Evolutionary conservation across 1,140 invertebrate species (phyloP).

Genomic region (Mycetomoellerius zeteki): DNA sequence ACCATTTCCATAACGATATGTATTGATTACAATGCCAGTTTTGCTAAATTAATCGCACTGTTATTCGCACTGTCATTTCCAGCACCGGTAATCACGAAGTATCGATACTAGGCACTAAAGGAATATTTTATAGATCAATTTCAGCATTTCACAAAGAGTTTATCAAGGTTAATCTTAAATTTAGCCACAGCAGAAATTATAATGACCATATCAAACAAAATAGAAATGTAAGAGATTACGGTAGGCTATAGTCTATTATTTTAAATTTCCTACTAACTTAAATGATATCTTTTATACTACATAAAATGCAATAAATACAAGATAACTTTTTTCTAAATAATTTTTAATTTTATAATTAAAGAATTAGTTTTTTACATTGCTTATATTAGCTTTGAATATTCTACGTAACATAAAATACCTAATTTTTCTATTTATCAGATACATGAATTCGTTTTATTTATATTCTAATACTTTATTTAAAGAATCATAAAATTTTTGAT

Average conservation of each 20-base stretch:
- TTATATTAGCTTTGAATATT: not conserved
- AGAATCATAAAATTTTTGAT: not conserved
- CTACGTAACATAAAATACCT: not conserved
- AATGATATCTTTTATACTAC: not conserved
- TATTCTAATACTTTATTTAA: not conserved
- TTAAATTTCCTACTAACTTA: no score
- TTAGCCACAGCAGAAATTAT: not conserved
- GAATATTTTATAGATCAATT: not conserved
- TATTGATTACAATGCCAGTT: conserved; percentile 59
- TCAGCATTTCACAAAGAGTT: not conserved
- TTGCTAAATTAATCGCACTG: conserved; percentile 52
- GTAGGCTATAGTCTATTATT: not conserved
- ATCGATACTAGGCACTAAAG: not conserved
- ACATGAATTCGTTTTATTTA: not conserved
- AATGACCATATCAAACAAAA: not conserved
- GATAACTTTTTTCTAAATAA: not conserved
- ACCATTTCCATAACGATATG: conserved; percentile 43
- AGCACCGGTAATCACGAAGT: not conserved
- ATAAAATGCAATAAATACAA: not conserved
- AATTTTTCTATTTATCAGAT: conserved; percentile 16
- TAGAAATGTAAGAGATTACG: not conserved
- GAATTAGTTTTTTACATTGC: not conserved
- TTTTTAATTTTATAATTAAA: conserved; percentile 5
- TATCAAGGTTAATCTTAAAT: not conserved
- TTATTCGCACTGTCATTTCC: conserved; percentile 23